Conservation (phyloP, 92 coral and sea anemone species). For the Heteractis magnifica region DNA sequence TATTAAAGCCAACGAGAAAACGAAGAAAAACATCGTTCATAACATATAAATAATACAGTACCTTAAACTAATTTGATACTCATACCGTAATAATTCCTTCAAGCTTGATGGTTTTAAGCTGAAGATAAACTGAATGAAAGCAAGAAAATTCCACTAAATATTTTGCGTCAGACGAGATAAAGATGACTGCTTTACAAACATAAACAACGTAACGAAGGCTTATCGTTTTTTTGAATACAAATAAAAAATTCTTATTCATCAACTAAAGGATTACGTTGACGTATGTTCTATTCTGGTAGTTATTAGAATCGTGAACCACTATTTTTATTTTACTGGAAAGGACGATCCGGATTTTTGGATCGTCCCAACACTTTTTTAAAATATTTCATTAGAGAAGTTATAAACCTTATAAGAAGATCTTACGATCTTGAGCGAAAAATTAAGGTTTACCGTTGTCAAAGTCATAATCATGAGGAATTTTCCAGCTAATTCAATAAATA, state of each 20-base stretch:
- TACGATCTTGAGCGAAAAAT: neutral
- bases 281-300: no score
- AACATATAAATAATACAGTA: neutral
- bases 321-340: no score
- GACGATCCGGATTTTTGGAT: neutral
- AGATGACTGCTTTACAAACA: neutral
- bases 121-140: neutral
- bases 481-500: no score
- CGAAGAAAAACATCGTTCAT: neutral
- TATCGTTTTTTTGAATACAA: neutral
- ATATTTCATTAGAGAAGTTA: neutral
- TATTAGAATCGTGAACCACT: no score
- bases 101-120: neutral
- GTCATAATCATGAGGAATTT: neutral
- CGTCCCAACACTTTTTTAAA: neutral
- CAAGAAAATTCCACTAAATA: neutral
- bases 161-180: neutral
- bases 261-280: neutral
- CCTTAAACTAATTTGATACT: neutral
- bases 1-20: neutral
- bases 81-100: neutral
- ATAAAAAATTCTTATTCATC: neutral
- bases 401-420: neutral
- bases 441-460: neutral
- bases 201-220: neutral